Percentiles rank a stretch among this genome's conserved stretches.
These are phyloP conservation scores for Brachylomia viminalis DNA, from an alignment of 2,888 invertebrate species.

Conservation along the genomic window DNA sequence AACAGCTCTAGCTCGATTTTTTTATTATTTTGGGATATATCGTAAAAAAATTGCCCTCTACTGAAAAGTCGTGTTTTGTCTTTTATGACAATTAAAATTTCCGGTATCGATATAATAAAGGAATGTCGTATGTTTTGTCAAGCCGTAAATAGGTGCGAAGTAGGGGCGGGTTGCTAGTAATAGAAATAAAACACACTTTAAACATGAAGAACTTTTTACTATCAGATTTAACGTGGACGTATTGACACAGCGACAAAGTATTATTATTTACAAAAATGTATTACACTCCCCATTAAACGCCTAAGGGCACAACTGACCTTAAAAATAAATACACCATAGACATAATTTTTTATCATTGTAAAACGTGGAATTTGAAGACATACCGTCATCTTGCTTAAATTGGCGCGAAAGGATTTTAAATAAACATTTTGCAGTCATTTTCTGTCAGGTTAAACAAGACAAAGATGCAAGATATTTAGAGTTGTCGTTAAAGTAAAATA, in stretches of 20 bases:
- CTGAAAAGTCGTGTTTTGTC: no score
- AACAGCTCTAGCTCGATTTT: no score
- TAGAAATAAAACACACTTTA: conserved; percentile 76
- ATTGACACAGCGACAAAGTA: conserved; percentile 86
- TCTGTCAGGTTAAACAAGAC: not conserved
- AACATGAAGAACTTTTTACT: conserved; percentile 89
- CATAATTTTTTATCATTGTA: conserved; percentile 10
- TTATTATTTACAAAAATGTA: conserved; percentile 81
- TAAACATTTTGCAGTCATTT: not conserved
- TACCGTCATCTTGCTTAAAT: conserved; percentile 6
- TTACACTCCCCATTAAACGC: conserved; percentile 70
- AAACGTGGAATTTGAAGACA: conserved; percentile 25
- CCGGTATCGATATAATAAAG: no score
- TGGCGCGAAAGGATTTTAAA: not conserved
- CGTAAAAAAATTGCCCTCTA: no score
- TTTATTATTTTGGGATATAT: no score
- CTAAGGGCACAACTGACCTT: conserved; percentile 62
- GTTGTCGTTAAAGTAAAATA: not conserved
- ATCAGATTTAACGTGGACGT: conserved; percentile 89
- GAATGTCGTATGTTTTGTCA: no score
- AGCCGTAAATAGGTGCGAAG: no score
- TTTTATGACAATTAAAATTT: no score
- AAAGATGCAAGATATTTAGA: not conserved
- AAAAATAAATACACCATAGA: conserved; percentile 52
- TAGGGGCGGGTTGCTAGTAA: not conserved